Base-by-base conservation (phyloP, 2,888 invertebrate species). In the Scaptomyza polygonia region DNA sequence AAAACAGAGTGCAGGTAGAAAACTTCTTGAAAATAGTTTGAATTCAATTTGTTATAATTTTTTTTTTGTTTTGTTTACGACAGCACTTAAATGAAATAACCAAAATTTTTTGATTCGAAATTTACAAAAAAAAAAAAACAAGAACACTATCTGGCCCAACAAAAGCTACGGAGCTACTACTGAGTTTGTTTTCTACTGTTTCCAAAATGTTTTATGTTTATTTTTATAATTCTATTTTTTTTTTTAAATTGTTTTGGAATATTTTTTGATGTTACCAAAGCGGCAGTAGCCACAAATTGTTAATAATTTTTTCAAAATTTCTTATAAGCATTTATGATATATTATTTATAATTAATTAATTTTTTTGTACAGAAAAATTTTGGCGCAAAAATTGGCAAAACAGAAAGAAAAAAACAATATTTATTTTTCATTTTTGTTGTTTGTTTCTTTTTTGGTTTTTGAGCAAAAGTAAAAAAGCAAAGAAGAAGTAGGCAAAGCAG, bases 1-100 rank as follows among this genome's bases (percentile, higher is more conserved):
- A 25, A 25, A 25, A n/a, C n/a, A 3, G 29, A 54, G 42, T 77
- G 70, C 75, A 9, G 51, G 88, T 89, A 86, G 90, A 90, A 91
- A 91, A 91, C 90, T 91, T 91, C 91, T 91, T 91, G 90, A 90
- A 91, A 89, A 89, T 90, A 88, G 30, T 81, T 48, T 67, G 36
- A 55, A 65, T 48, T 70, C n/a, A 57, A 12, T 44, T 54, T 1
- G n/a, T 14, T 18, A 11, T 21, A 40, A 69, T 67, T 52, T 29
- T 42, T 55, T 39, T 67, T 45, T 66, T 64, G 25, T 61, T 67
- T 74, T 58, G 42, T 51, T 69, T 67, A 45, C 40, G 44, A 53
- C 47, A 47, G 47, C 48, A 58, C 39, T 34, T 16, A 67, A 73
- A 12, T 30, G 52, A 39, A 58, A 57, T n/a, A 27, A 47, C 7